Evolutionary conservation across 2,797 vertebrate genomes (phyloP).

Genomic region (Nyctibius grandis): DNA sequence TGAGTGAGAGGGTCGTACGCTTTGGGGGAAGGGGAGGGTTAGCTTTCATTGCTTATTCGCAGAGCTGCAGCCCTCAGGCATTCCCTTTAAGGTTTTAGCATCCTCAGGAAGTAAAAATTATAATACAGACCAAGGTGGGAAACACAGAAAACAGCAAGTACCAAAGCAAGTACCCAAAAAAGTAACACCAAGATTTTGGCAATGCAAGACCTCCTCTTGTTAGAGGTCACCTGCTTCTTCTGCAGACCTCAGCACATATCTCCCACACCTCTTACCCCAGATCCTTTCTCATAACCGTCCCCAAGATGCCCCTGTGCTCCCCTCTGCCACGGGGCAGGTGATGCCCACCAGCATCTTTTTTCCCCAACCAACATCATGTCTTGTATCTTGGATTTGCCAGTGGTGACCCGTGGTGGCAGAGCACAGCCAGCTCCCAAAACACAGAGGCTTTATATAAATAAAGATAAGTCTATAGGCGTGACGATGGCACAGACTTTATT

Average conservation of each 20-base stretch:
- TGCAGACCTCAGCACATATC: not conserved
- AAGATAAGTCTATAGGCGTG: not conserved
- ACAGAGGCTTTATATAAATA: not conserved
- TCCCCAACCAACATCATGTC: not conserved
- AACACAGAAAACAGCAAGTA: not conserved
- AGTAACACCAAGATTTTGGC: not conserved
- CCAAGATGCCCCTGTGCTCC: not conserved
- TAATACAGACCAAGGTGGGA: not conserved
- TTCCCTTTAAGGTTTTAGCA: not conserved
- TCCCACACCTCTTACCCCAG: not conserved
- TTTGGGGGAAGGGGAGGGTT: not conserved
- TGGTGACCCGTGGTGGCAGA: not conserved
- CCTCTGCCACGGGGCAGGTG: not conserved
- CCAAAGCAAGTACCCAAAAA: not conserved
- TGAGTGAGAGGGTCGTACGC: not conserved
- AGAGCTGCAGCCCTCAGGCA: not conserved
- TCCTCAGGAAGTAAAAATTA: not conserved
- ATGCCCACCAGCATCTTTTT: not conserved
- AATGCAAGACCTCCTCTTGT: not conserved
- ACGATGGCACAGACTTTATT: not conserved
- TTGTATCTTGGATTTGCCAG: not conserved
- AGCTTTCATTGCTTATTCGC: not conserved
- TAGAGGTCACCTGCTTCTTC: not conserved
- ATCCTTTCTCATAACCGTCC: not conserved
- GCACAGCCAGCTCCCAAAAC: not conserved